Base-by-base conservation (phyloP, 2,888 invertebrate species). In the Argynnis bischoffii region DNA sequence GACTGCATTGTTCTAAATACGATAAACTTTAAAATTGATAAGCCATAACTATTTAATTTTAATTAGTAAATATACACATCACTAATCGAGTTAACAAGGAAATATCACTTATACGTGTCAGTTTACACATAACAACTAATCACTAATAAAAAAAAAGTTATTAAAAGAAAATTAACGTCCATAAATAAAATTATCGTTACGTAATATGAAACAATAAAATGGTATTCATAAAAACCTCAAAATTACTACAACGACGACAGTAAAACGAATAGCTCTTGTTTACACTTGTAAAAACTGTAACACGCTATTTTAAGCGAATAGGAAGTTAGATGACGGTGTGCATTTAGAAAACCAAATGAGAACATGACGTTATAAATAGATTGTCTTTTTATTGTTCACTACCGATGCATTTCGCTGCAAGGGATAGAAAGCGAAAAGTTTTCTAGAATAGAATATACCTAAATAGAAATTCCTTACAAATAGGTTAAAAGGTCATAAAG, bases 301-400 rank as follows among this genome's bases (percentile, higher is more conserved):
- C 65, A 47, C 18, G 53, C 41, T 66, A 66, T 59, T 66, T 59
- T 6, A 21, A 54, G 53, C 48, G 35, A 11, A 55, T 64, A 54
- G 60, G 66, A 66, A 66, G 66, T 60, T 1, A 48, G 18, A 35
- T 15, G 53, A 48, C 46, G 15, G 54, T 8, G 60, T 47, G 13
- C 18, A 54, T 66, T 60, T 60, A 46, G 26, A 54, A 66, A 66
- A 66, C 31, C 31, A 60, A 60, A 47, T 57, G 47, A 47, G 54
- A 53, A 46, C 41, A 46, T 11, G 18, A n/a, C 0, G 16, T 41
- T 31, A 35, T 13, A 59, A 59, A 66, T 31, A 59, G 50, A n/a
- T 11, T 15, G 53, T 18, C 35, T 8, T 31, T 14, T 35, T 35
- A 26, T 6, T 14, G 1, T 14, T 53, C 21, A 26, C 53, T 11